Percentiles rank a stretch among this genome's conserved stretches.
phyloP scores from a whole-genome alignment of 2,113 vertebrate species.

The Oncorhynchus gorbuscha region DNA sequence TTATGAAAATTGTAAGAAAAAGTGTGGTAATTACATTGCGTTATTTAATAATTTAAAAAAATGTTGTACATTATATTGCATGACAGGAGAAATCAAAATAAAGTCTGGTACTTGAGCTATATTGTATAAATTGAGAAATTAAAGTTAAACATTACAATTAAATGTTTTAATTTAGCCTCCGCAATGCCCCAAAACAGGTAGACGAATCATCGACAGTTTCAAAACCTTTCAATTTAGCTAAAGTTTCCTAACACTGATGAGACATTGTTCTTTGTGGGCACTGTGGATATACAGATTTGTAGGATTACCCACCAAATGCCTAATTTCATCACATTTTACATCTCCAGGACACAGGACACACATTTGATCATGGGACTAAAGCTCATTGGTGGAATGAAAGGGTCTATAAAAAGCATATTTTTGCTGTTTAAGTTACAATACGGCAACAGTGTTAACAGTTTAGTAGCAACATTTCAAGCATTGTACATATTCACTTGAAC shows the following conservation, averaged over 20 bases:
- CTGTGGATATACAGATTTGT: neutral
- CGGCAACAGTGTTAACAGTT: no score
- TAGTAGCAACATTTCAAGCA: neutral
- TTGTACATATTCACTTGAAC: neutral
- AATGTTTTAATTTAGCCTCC: neutral
- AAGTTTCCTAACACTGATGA: neutral
- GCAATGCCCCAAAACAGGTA: no score
- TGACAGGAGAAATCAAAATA: no score
- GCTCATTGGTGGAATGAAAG: constrained; percentile 25
- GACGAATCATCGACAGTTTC: no score
- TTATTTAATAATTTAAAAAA: no score
- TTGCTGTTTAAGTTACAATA: no score
- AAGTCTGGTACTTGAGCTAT: no score
- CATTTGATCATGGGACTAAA: neutral
- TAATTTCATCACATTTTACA: constrained; percentile 14
- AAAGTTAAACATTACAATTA: neutral
- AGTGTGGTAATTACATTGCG: no score
- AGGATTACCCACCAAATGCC: neutral
- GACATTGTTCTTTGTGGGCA: neutral
- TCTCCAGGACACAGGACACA: neutral
- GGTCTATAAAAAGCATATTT: constrained; percentile 17
- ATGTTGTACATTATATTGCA: no score
- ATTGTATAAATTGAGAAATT: no score
- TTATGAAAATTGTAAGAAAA: no score
- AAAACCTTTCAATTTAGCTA: no score